Evolutionary conservation across 1,140 invertebrate species (phyloP).

Genomic region (Drosophila simulans): DNA sequence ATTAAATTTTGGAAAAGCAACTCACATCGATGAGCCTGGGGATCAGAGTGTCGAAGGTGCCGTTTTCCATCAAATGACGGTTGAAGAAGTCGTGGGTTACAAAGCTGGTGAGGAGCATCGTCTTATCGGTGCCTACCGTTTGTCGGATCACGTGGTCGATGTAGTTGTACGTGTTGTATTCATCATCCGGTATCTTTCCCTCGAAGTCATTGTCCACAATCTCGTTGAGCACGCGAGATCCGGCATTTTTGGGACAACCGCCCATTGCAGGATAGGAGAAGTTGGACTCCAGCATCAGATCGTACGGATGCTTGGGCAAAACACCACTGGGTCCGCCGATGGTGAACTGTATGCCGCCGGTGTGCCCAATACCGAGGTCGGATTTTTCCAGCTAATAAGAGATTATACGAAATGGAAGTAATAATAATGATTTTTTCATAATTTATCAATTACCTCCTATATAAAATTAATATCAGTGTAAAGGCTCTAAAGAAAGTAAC

Average conservation of each 20-base stretch:
- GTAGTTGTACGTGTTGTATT: slow-evolving; percentile 72
- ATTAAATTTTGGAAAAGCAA: background rate
- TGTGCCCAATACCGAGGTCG: slow-evolving; percentile 75
- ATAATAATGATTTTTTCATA: no score
- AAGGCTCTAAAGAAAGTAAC: no score
- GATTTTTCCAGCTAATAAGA: slow-evolving; percentile 71
- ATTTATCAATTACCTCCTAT: no score
- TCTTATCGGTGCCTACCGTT: slow-evolving; percentile 77
- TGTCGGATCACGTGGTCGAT: slow-evolving; percentile 78
- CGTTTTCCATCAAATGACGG: slow-evolving; percentile 74
- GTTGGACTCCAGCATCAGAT: slow-evolving; percentile 77
- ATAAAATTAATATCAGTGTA: no score
- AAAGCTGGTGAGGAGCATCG: slow-evolving; percentile 80
- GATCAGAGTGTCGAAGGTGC: slow-evolving; percentile 73
- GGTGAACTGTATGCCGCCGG: slow-evolving; percentile 82
- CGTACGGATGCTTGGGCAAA: slow-evolving; percentile 77
- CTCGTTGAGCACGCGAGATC: slow-evolving; percentile 73
- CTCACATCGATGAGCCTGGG: slow-evolving; percentile 79
- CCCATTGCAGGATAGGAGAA: slow-evolving; percentile 80
- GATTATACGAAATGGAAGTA: no score
- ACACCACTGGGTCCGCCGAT: slow-evolving; percentile 80
- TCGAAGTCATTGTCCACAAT: slow-evolving; percentile 82
- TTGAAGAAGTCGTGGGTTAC: slow-evolving; percentile 81
- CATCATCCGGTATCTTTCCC: slow-evolving; percentile 77
- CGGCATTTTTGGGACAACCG: slow-evolving; percentile 78